Conservation (phyloP, 1,140 invertebrate species). For the Phymastichus coffea region DNA sequence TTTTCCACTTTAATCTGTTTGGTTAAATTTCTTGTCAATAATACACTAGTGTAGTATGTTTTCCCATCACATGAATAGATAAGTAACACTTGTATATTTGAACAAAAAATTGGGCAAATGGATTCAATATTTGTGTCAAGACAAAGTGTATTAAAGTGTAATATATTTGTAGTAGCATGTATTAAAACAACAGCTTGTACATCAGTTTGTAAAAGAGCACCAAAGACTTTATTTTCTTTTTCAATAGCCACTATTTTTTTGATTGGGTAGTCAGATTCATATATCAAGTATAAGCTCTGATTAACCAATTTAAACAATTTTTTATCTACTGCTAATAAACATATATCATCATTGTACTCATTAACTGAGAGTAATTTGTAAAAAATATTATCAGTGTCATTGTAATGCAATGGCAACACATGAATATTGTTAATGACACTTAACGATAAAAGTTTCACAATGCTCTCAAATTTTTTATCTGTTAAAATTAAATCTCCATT, state of each 20-base stretch:
- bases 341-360: constrained; percentile 25
- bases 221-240: constrained; percentile 32
- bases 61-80: constrained; percentile 35
- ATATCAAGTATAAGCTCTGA: constrained; percentile 33
- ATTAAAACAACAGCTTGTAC: constrained; percentile 33
- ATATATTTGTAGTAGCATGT: constrained; percentile 23
- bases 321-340: constrained; percentile 34
- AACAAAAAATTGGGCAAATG: constrained; percentile 23
- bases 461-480: constrained; percentile 38
- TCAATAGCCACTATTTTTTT: constrained; percentile 33
- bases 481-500: constrained; percentile 34
- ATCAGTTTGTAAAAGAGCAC: constrained; percentile 35
- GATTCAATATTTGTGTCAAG: constrained; percentile 26
- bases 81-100: constrained; percentile 34
- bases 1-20: constrained; percentile 21
- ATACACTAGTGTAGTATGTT: constrained; percentile 35
- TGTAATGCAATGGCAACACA: constrained; percentile 18
- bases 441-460: constrained; percentile 18
- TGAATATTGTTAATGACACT: constrained; percentile 7
- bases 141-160: constrained; percentile 37
- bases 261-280: constrained; percentile 32
- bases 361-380: constrained; percentile 1
- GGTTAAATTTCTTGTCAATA: constrained; percentile 17
- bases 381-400: constrained; percentile 25
- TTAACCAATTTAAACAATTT: constrained; percentile 30